Evolutionary conservation across 2,113 vertebrate genomes (phyloP), one percentile per base, ranked within the genome.

Genomic region (Neofelis nebulosa): DNA sequence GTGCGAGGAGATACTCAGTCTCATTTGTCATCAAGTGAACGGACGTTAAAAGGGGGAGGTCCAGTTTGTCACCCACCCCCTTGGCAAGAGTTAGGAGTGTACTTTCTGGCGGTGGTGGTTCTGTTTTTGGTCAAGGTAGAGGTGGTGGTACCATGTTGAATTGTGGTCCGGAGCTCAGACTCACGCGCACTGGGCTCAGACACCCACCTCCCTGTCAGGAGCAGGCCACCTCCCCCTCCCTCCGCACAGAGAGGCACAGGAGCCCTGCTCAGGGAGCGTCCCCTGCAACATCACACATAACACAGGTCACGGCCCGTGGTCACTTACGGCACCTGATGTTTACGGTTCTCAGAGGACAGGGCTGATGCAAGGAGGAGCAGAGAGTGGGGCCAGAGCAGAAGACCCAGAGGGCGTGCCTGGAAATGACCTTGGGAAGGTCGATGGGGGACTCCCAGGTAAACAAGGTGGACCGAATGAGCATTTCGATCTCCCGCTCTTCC

Each of bases 281-380:
- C 55, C 4, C 55, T 7, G 2, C 4, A 4, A 31, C 33, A 19
- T 27, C 9, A 2, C 69, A 13, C 0, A 0, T 0, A 0, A 13
- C 57, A 21, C 2, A 1, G 11, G 29, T 0, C 23, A 3, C 0
- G 14, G 61, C 3, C 0, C 2, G 3, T 1, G 9, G 18, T 61
- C 83, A 7, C 31, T 4, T 48, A n/a, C 82, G 21, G 1, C 9
- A 19, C 45, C 7, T 1, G 41, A 31, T 7, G 33, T 1, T 16
- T 2, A 0, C 25, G 1, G 0, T 0, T 21, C 48, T 33, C 14
- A 0, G 0, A 1, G 33, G 57, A 7, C 27, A 5, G 45, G 45
- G 45, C 45, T 45, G 45, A 9, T 7, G 45, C 45, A 45, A 45
- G 0, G 8, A 45, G 45, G 45, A 45, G 45, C 45, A 45, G 1